A percentile compares a stretch with the other conserved stretches of the same genome.
These are phyloP conservation scores for Pogonus chalceus DNA, from an alignment of 1,140 invertebrate genomes.

Conservation along the genomic window DNA sequence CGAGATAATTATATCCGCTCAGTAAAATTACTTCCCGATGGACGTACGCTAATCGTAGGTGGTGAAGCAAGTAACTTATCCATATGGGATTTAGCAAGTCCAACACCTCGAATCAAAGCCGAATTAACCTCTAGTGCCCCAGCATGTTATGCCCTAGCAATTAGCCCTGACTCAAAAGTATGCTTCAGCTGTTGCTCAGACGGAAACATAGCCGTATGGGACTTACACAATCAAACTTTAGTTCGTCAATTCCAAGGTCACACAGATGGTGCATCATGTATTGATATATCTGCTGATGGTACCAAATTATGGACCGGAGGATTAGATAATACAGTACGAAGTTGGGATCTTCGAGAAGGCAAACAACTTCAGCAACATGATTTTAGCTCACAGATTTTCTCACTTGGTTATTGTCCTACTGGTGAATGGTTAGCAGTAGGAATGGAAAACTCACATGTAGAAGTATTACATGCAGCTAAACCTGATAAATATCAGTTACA, in stretches of 20 bases:
- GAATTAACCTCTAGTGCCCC: constrained; percentile 92
- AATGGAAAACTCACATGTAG: constrained; percentile 98
- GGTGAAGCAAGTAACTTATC: constrained; percentile 83
- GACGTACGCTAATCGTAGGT: constrained; percentile 81
- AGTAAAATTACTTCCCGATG: constrained; percentile 85
- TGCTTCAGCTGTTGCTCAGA: constrained; percentile 97
- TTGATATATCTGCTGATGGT: constrained; percentile 92
- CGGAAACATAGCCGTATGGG: constrained; percentile 95
- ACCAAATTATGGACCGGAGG: constrained; percentile 95
- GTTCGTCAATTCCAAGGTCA: constrained; percentile 89
- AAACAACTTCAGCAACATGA: constrained; percentile 82
- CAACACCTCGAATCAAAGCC: constrained; percentile 81
- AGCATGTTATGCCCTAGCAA: constrained; percentile 81
- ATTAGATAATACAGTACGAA: constrained; percentile 86
- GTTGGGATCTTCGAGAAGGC: constrained; percentile 86
- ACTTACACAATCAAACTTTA: constrained; percentile 86
- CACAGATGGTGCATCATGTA: constrained; percentile 93
- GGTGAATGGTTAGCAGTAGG: constrained; percentile 98
- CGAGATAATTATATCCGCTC: constrained; percentile 86
- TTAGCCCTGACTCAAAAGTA: constrained; percentile 83
- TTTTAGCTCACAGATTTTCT: constrained; percentile 85
- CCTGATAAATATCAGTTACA: constrained; percentile 97
- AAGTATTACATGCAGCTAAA: constrained; percentile 87
- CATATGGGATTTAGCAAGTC: constrained; percentile 81
- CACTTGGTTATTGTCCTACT: constrained; percentile 93